phyloP scores from a whole-genome alignment of 1,140 invertebrate genomes.

The Phortica variegata region DNA sequence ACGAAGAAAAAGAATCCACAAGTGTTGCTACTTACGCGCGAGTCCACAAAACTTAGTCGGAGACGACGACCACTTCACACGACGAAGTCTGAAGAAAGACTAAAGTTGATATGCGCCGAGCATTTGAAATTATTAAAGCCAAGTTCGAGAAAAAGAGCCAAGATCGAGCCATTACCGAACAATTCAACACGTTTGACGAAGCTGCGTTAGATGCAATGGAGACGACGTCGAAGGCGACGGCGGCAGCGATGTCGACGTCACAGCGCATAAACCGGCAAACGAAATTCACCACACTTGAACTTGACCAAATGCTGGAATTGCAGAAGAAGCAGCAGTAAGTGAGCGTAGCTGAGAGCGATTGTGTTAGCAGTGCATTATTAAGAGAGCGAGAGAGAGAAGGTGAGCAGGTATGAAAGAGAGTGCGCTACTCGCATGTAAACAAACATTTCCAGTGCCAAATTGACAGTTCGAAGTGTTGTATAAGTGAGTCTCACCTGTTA shows the following conservation, averaged over 20 bases:
- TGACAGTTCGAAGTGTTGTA: constrained; percentile 22
- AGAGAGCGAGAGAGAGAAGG: constrained; percentile 23
- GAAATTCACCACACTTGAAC: constrained; percentile 44
- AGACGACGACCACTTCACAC: constrained; percentile 36
- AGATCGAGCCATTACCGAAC: constrained; percentile 3
- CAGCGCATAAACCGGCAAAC: constrained; percentile 21
- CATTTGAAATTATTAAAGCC: constrained; percentile 34
- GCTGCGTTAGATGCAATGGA: constrained; percentile 11
- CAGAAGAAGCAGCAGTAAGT: constrained; percentile 26
- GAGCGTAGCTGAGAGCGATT: no score
- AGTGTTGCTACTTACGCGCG: constrained; percentile 15
- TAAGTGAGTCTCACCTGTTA: no score
- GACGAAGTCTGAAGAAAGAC: constrained; percentile 52
- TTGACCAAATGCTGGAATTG: constrained; percentile 55
- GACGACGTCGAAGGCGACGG: constrained; percentile 13
- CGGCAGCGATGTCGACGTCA: neutral
- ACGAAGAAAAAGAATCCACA: neutral
- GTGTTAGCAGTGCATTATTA: no score
- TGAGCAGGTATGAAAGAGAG: constrained; percentile 9
- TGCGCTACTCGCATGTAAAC: constrained; percentile 28
- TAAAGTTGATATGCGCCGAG: constrained; percentile 31
- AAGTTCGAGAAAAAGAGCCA: constrained; percentile 3
- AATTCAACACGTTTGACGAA: no score
- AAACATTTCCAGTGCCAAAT: constrained; percentile 30
- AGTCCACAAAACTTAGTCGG: constrained; percentile 20